Evolutionary conservation across 1,140 invertebrate species (phyloP).

Genomic region (Oncopeltus fasciatus): DNA sequence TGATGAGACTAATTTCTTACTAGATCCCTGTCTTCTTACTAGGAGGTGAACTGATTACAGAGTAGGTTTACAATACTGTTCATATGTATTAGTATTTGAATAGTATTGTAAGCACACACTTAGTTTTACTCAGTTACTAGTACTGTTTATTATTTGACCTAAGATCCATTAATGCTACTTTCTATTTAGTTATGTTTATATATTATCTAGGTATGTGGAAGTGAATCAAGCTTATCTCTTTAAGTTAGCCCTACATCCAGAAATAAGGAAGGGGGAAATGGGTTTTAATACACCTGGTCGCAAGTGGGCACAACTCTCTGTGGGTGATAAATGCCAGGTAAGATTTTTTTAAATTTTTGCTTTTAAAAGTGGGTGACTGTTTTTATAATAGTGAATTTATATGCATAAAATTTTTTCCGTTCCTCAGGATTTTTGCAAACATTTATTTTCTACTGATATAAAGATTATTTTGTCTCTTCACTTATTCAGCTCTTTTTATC

Average conservation of each 20-base stretch:
- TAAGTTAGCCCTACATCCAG: constrained; percentile 51
- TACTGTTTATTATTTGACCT: neutral
- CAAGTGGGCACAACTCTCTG: constrained; percentile 88
- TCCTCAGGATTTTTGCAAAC: no score
- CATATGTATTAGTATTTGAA: neutral
- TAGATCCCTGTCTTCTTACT: no score
- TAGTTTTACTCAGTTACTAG: neutral
- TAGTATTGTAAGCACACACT: neutral
- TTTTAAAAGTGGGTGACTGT: no score
- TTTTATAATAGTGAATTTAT: no score
- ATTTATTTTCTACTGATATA: no score
- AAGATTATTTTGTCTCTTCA: no score
- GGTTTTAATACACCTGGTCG: constrained; percentile 86
- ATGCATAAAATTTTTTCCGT: no score
- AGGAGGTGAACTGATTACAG: neutral
- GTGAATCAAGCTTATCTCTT: constrained; percentile 76
- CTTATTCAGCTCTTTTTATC: no score
- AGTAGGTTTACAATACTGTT: neutral
- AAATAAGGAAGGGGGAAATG: constrained; percentile 58
- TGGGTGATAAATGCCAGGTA: constrained; percentile 50
- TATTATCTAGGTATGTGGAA: constrained; percentile 84
- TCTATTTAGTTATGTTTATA: constrained; percentile 15
- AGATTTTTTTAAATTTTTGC: neutral
- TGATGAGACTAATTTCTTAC: no score
- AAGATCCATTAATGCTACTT: neutral